Conservation (phyloP, 2,797 vertebrate genomes). For the Cynodonichthys magdalenae region DNA sequence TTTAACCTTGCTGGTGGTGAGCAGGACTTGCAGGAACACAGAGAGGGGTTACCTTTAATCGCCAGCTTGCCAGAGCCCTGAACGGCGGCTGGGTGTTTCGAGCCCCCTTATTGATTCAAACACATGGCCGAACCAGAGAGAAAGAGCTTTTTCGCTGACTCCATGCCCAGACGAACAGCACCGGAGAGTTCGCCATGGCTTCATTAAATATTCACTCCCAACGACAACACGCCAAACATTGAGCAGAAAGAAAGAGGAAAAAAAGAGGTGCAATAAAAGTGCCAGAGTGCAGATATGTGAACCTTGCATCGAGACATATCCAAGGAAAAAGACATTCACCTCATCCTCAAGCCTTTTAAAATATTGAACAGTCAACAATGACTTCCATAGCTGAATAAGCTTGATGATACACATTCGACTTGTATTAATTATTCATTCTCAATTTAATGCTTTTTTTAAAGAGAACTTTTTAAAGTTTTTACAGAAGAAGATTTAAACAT, state of each 20-base stretch:
- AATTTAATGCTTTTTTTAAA: slow-evolving; percentile 39
- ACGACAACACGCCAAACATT: slow-evolving; percentile 66
- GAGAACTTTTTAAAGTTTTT: slow-evolving; percentile 17
- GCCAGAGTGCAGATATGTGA: slow-evolving; percentile 48
- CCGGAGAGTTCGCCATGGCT: slow-evolving; percentile 66
- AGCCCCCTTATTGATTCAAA: slow-evolving; percentile 78
- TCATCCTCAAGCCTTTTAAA: slow-evolving; percentile 54
- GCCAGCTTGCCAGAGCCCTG: slow-evolving; percentile 71
- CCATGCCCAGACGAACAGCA: slow-evolving; percentile 79
- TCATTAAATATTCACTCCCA: slow-evolving; percentile 78
- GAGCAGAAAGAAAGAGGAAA: slow-evolving; percentile 33
- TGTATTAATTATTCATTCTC: slow-evolving; percentile 62
- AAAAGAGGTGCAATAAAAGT: slow-evolving; percentile 54
- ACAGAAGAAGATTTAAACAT: slow-evolving; percentile 23
- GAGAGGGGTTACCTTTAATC: slow-evolving; percentile 77
- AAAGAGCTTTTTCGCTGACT: slow-evolving; percentile 75
- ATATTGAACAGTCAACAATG: slow-evolving; percentile 58
- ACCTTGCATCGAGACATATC: slow-evolving; percentile 22
- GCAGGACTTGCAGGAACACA: slow-evolving; percentile 68
- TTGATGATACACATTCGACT: slow-evolving; percentile 46
- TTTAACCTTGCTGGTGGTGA: slow-evolving; percentile 80
- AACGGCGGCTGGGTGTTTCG: slow-evolving; percentile 63
- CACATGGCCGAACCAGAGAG: slow-evolving; percentile 76
- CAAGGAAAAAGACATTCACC: slow-evolving; percentile 41
- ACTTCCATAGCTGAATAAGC: slow-evolving; percentile 43